Percentiles rank a stretch among this genome's conserved stretches.
Evolutionary conservation across 2,888 invertebrate species (phyloP).

Genomic region (Clivina fossor): DNA sequence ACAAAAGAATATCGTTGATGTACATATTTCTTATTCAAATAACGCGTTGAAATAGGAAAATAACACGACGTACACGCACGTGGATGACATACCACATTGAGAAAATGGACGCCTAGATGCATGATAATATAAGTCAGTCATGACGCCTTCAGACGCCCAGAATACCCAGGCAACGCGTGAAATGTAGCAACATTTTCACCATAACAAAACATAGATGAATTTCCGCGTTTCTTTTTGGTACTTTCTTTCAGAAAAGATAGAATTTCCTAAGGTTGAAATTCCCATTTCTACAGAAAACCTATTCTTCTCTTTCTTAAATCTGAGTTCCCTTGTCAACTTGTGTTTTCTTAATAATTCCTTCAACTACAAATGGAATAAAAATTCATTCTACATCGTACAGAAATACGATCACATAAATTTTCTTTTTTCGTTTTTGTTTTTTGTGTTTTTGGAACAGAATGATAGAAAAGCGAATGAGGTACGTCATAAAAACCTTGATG

Average conservation of each 20-base stretch:
- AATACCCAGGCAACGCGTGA: too few species aligned
- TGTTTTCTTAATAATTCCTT: constrained; percentile 15
- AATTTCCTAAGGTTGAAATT: neutral
- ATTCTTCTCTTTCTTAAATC: neutral
- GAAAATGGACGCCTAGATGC: constrained; percentile 3
- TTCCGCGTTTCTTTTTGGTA: too few species aligned
- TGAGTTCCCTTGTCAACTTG: neutral
- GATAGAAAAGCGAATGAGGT: constrained; percentile 10
- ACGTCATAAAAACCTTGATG: constrained; percentile 17
- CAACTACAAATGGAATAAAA: constrained; percentile 9
- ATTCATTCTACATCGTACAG: constrained; percentile 13
- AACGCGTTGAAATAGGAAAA: too few species aligned
- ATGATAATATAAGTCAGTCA: constrained; percentile 6
- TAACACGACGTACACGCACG: too few species aligned
- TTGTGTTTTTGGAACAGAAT: too few species aligned
- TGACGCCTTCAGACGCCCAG: too few species aligned
- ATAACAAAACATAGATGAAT: too few species aligned
- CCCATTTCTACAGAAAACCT: neutral
- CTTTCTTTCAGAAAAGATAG: neutral
- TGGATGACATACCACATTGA: neutral
- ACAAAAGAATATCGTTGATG: too few species aligned
- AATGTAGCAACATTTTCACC: too few species aligned
- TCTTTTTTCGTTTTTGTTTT: too few species aligned
- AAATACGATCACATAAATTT: constrained; percentile 22
- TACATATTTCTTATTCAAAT: constrained; percentile 4